Conservation (phyloP, 1,140 invertebrate genomes). For the Paraescarpia echinospica region DNA sequence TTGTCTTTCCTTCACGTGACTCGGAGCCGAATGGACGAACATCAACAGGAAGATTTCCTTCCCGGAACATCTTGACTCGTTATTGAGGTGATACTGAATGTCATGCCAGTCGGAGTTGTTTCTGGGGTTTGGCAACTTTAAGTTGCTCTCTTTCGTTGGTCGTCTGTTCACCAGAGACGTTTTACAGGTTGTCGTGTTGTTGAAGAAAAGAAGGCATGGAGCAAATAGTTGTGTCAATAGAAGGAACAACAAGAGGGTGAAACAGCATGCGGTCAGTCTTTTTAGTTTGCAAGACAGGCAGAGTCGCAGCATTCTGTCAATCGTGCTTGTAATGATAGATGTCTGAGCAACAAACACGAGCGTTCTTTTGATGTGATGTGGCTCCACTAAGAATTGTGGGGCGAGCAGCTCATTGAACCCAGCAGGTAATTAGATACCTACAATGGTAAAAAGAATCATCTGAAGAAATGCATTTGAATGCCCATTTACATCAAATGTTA, state of each 20-base stretch:
- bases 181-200: neutral
- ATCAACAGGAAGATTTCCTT: neutral
- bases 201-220: neutral
- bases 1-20: neutral
- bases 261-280: neutral
- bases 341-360: neutral
- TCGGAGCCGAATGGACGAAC: constrained; percentile 3
- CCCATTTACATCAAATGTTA: neutral
- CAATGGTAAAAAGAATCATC: neutral
- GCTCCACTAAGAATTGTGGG: too few species aligned
- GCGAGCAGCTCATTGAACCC: too few species aligned
- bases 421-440: neutral
- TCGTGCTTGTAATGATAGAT: neutral
- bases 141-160: neutral
- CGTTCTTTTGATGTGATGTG: neutral
- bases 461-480: neutral
- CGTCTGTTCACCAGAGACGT: neutral
- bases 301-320: neutral
- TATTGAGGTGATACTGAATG: neutral
- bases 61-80: neutral
- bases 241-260: neutral
- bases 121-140: neutral
- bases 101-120: neutral
- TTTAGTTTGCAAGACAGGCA: neutral
- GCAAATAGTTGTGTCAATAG: neutral